These are phyloP conservation scores for Dallia pectoralis DNA, from an alignment of 2,797 vertebrate genomes.

Conservation along the genomic window DNA sequence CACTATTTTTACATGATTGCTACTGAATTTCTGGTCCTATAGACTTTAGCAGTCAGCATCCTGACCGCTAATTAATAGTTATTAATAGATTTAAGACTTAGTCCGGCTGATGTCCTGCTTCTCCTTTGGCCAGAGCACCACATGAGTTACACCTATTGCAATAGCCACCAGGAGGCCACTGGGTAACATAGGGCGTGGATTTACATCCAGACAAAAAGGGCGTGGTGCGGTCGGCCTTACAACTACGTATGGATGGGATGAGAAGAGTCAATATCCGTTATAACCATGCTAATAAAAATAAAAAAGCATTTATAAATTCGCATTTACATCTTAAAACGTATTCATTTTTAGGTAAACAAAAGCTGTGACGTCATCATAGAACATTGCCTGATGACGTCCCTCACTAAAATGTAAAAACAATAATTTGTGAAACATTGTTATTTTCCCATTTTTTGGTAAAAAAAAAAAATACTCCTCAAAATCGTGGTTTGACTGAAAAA, in stretches of 20 bases:
- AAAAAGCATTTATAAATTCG: neutral
- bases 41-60: too few relatives aligned
- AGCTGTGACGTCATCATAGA: constrained; percentile 10
- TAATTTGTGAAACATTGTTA: neutral
- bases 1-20: too few relatives aligned
- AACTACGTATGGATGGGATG: neutral
- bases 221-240: neutral
- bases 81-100: too few relatives aligned
- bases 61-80: too few relatives aligned
- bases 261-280: constrained; percentile 1
- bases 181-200: neutral
- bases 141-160: neutral
- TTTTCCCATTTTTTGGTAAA: neutral
- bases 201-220: neutral
- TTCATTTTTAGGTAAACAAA: constrained; percentile 7
- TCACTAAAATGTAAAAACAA: neutral
- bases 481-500: neutral
- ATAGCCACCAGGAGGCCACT: neutral
- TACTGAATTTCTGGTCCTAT: too few relatives aligned
- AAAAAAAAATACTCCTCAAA: neutral
- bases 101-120: too few relatives aligned
- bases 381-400: neutral
- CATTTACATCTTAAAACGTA: neutral
- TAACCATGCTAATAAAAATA: neutral
- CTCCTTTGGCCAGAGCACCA: too few relatives aligned